Evolutionary conservation across 2,888 invertebrate genomes (phyloP), one percentile per base, ranked within the genome.

Genomic region (Noctua comes): DNA sequence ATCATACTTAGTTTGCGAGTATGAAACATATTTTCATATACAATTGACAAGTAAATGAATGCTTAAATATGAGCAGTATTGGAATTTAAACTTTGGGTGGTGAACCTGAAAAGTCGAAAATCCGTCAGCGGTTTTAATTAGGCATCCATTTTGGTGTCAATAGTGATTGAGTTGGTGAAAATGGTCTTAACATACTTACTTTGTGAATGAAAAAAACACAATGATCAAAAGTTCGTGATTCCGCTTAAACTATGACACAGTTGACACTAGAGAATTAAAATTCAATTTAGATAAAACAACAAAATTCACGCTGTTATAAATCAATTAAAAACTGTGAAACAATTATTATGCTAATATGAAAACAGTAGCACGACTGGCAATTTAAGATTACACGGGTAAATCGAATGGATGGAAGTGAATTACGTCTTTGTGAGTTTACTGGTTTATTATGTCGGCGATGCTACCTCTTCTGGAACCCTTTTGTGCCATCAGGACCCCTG

Each of bases 401-500:
- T 87, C 88, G 84, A 84, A 84, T 92, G 91, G 93, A 93, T 94
- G 93, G 92, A 94, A 90, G 89, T 91, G 87, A 83, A 90, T 90
- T 88, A 90, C 79, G 85, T 90, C 82, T 91, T 89, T 89, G 87
- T 88, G 88, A 90, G 86, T 84, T 82, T 79, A 82, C 77, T 80
- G 77, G 68, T 72, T 46, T 51, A 75, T 62, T 68, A 18, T 73
- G 76, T 85, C 70, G 82, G 83, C 88, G 89, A 91, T 96, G 96
- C 96, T 97, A 97, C 96, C 96, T 96, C 79, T 92, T 90, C 84
- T 93, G 90, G 87, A 97, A 97, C 46, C 96, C 96, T 92, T 96
- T 97, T 71, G 98, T 98, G 84, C 98, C 98, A 90, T 98, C 98
- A 1, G 98, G 98, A 59, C 98, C 98, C 88, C 97, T 97, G 0